Base-by-base conservation (phyloP, 2,888 invertebrate species). In the Heliconius erato region DNA sequence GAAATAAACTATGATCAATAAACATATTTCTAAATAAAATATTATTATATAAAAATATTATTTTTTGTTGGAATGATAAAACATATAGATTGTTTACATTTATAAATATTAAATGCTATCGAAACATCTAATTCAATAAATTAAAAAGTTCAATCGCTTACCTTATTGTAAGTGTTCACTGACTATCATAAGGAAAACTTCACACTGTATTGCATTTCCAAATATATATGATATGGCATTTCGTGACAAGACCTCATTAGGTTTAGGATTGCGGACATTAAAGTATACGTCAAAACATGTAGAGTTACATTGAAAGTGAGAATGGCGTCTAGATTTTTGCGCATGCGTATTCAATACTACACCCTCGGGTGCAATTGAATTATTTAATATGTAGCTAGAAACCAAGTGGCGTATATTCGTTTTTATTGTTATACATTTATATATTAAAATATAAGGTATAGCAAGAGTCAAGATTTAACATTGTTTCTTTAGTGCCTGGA, bases 171-270 rank as follows among this genome's bases (percentile, higher is more conserved):
- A 88, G 90, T 89, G 88, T 90, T 89, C 89, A 91, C 90, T 91
- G 90, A 92, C 92, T 94, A 95, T 95, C 94, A 94, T 95, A 95
- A 94, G 91, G 94, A 92, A 87, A 87, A 88, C 87, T 92, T 91
- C 88, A 92, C 92, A 92, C 90, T 88, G 89, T 89, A 89, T 91
- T 91, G 90, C 92, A 94, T 94, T 92, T 92, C 91, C 89, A 87
- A 90, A 92, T 91, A 85, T 83, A 86, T 92, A 89, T 88, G 88
- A 88, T 87, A 87, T 82, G 88, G 89, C 85, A 89, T 94, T 93
- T 94, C 95, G 94, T 95, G 95, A 93, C 95, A 95, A 93, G 93
- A 94, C 91, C 93, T 93, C 95, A 95, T 95, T 94, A 95, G 89
- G 89, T 89, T 89, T 87, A 87, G 86, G 86, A 91, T 90, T 88